A percentile compares a stretch with the other conserved stretches of the same genome.
These are phyloP conservation scores for Zygogramma bicolorata DNA, from an alignment of 2,888 invertebrate species.

Conservation along the genomic window DNA sequence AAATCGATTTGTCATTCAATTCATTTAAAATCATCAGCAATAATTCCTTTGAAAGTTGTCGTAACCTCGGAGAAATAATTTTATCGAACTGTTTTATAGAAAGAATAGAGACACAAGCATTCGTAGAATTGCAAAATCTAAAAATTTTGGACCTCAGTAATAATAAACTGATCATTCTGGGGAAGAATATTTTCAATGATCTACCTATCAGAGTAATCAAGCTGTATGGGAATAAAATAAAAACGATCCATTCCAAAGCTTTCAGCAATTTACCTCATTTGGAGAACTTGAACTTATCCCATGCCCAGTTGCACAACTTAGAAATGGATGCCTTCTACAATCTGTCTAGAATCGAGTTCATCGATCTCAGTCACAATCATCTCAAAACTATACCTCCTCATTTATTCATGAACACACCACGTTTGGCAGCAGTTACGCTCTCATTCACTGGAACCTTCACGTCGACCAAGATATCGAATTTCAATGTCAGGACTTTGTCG, in stretches of 20 bases:
- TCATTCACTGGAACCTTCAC: conserved; percentile 14
- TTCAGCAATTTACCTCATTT: conserved; percentile 20
- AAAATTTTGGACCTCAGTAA: conserved; percentile 24
- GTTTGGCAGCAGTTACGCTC: too few relatives aligned
- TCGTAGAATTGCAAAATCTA: neutral
- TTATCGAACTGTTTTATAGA: conserved; percentile 11
- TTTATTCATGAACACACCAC: neutral
- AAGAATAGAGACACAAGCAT: conserved; percentile 16
- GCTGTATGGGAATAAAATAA: conserved; percentile 18
- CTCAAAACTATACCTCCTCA: neutral
- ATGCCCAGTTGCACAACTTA: neutral
- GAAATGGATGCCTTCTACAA: conserved; percentile 9
- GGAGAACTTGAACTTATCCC: conserved; percentile 12
- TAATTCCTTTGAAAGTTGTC: neutral
- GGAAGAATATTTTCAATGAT: conserved; percentile 16
- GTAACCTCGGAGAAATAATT: neutral
- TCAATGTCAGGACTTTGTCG: conserved; percentile 11
- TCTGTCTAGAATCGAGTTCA: neutral
- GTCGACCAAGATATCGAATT: conserved; percentile 9
- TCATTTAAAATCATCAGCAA: neutral
- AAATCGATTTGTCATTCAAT: conserved; percentile 23
- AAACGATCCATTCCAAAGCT: conserved; percentile 5
- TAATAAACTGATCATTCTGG: conserved; percentile 16
- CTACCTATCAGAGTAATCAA: conserved; percentile 1
- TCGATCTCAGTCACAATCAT: conserved; percentile 26